Base-by-base conservation (phyloP, 2,797 vertebrate genomes). In the Pristis pectinata region DNA sequence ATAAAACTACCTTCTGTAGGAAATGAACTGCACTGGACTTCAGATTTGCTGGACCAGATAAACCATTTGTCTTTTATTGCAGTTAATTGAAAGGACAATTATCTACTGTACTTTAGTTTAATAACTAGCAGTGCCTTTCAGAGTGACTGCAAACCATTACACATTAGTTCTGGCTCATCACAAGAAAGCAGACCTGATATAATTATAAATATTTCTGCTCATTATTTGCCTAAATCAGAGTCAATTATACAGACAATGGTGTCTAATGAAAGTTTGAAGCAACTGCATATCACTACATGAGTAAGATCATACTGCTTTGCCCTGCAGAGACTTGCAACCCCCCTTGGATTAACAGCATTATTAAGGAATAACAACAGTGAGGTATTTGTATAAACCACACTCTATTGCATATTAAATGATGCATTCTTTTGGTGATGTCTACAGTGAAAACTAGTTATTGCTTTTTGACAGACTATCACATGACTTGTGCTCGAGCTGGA, bases 381-480 rank as follows among this genome's bases (percentile, higher is more conserved):
- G 95, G 93, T 37, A 95, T 96, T 95, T 95, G 37, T 96, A 95
- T 95, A 95, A 96, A 95, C 94, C 72, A 94, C 72, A 95, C 67
- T 93, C 44, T 0, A 94, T 96, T 96, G 95, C 30, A n/a, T 70
- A 95, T 95, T 95, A 96, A 96, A 96, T 0, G 0, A 87, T 95
- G 77, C 95, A 95, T 92, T 95, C n/a, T n/a, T 95, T 94, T 94
- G 96, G 94, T 49, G 95, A 95, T 96, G 95, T 95, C 94, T 95
- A 95, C 94, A 95, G 95, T 94, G 96, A 95, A 95, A 95, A 7
- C 56, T 91, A 95, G 79, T 95, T 96, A 96, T 95, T 95, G 94
- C 89, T 96, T 96, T 96, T 95, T 96, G 95, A 95, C 76, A 95
- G 74, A 7, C 87, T 95, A 94, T 95, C 96, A 95, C 3, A 3